These are phyloP conservation scores for Rachycentron canadum DNA, from an alignment of 2,797 vertebrate genomes.

Conservation along the genomic window DNA sequence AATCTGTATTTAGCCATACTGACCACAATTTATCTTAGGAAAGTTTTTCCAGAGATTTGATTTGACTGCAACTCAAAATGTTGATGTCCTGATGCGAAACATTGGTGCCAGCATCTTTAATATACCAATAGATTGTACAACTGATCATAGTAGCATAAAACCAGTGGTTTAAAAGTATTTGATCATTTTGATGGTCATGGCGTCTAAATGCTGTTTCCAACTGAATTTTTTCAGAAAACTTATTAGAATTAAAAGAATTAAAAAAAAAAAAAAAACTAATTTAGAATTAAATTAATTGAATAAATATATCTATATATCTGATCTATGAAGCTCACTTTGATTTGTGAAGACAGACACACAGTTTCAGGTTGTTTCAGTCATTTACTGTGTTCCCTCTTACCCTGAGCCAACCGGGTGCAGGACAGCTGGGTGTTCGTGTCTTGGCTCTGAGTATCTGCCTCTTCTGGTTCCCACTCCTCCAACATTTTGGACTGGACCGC, in stretches of 20 bases:
- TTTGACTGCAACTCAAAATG: not conserved
- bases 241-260: no score
- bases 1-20: not conserved
- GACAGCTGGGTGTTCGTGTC: conserved; percentile 41
- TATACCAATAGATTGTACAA: not conserved
- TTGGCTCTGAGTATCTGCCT: conserved; percentile 40
- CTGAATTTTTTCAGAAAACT: not conserved
- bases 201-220: not conserved
- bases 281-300: no score
- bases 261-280: no score
- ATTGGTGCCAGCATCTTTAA: not conserved
- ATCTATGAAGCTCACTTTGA: not conserved
- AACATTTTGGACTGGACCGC: conserved; percentile 73
- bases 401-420: conserved; percentile 48
- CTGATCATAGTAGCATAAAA: not conserved
- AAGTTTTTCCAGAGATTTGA: not conserved
- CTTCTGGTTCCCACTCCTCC: conserved; percentile 78
- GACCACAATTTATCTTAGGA: not conserved
- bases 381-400: conserved; percentile 54
- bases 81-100: not conserved
- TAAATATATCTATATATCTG: no score
- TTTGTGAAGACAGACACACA: not conserved
- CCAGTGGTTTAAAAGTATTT: not conserved
- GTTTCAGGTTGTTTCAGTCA: not conserved
- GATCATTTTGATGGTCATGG: not conserved